phyloP scores from a whole-genome alignment of 2,888 invertebrate species.

The Scaptomyza reducta region DNA sequence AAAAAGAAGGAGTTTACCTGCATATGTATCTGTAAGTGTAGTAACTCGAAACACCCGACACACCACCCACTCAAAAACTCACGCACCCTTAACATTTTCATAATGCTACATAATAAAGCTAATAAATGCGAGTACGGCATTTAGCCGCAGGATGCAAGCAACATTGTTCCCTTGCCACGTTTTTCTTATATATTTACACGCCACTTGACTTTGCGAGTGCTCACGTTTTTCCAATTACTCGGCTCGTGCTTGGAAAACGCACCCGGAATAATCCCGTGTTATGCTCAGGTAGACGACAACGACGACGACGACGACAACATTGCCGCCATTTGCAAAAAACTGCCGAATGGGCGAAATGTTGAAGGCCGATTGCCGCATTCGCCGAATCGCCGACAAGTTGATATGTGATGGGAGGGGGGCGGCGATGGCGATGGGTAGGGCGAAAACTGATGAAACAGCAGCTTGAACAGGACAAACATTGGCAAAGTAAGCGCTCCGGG shows the following conservation, averaged over 20 bases:
- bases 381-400: conserved; percentile 28
- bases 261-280: conserved; percentile 38
- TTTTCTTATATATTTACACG: conserved; percentile 63
- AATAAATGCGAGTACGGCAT: conserved; percentile 75
- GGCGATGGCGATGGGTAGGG: background rate
- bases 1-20: conserved; percentile 34
- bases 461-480: conserved; percentile 68
- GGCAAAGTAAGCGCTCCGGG: conserved; percentile 71
- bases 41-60: background rate
- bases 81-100: conserved; percentile 26
- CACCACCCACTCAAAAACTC: background rate
- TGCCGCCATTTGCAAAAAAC: conserved; percentile 36
- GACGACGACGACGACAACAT: conserved; percentile 23
- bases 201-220: conserved; percentile 83
- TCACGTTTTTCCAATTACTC: conserved; percentile 75
- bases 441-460: conserved; percentile 44
- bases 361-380: conserved; percentile 20
- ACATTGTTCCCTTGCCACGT: conserved; percentile 26
- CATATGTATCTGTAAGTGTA: conserved; percentile 3
- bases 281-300: conserved; percentile 53
- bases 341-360: conserved; percentile 24
- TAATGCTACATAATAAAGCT: conserved; percentile 67
- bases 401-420: conserved; percentile 21
- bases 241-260: conserved; percentile 27
- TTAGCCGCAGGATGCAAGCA: conserved; percentile 60